Base-by-base conservation (phyloP, 2,888 invertebrate genomes). In the Chalcosyrphus nemorum region DNA sequence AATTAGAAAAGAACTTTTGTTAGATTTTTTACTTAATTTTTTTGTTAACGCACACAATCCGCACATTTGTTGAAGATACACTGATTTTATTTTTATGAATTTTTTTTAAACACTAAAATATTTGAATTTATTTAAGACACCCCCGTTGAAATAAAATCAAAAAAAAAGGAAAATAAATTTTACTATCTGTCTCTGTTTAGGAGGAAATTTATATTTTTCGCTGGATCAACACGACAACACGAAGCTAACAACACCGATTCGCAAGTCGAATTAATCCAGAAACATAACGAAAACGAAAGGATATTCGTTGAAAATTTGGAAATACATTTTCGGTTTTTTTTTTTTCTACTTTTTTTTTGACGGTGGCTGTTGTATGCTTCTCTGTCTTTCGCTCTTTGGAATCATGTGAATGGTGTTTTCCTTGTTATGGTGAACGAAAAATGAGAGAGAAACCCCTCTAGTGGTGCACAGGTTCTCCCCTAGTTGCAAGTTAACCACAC, bases 271-370 rank as follows among this genome's bases (percentile, higher is more conserved):
- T 80, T 84, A 84, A 84, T 80, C 80, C 52, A 57, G 75, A 78
- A 84, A 84, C 59, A 84, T 61, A 75, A 84, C 84, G 84, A 84
- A 84, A 80, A 84, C 63, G 84, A 84, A 84, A 84, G 84, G 84
- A 84, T 80, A 80, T 84, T 84, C 84, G 84, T 80, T 78, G 82
- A 82, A 72, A 82, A 45, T 71, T 76, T 66, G 17, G 63, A 74
- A 78, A 61, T 63, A 75, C 45, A 38, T 72, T 77, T 47, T 66
- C n/a, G n/a, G n/a, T 35, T 65, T 61, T 15, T 52, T 50, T 24
- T 71, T 78, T 4, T 17, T 63, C 54, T 78, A 63, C n/a, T n/a
- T n/a, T n/a, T n/a, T n/a, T 35, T 52, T 68, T 80, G 63, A 59
- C 27, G 59, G 19, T 35, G 59, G 19, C 29, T 72, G 57, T 41